Evolutionary conservation across 2,797 vertebrate genomes (phyloP), one percentile per base, ranked within the genome.

Genomic region (Varecia variegata): DNA sequence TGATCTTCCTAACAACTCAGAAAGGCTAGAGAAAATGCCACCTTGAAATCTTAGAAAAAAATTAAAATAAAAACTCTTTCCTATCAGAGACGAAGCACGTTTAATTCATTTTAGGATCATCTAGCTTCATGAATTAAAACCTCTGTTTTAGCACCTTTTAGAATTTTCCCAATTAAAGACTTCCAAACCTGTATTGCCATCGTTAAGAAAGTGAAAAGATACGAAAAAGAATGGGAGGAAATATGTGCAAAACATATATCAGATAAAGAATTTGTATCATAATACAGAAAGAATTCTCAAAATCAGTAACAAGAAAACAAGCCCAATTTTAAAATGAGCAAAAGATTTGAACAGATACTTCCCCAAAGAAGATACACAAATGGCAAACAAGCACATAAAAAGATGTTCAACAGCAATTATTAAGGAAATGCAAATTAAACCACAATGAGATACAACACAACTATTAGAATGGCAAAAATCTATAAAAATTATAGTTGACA

Each of bases 351-450:
- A 52, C 5, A 89, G 60, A 27, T 4, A 71, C 17, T 65, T 91
- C 35, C 38, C 21, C 27, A 40, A 87, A 74, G 30, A 74, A 50
- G 30, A 89, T 47, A 67, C 7, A 92, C 18, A 76, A 74, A 90
- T 52, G 30, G 30, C 25, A 65, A 70, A 54, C 40, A 62, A 85
- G 17, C 38, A 80, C 35, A 15, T n/a, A 47, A 79, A 92, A 88
- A 40, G 32, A 71, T 88, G 18, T 56, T 45, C 38, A 80, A 35
- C 17, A 10, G 65, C 86, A 50, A 43, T 85, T 68, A 65, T 50
- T 56, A 74, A 52, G 67, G 35, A 93, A 88, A 93, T 77, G 35
- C 18, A 95, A 88, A 95, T 45, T 58, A 90, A 65, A 93, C 62
- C 93, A 80, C 73, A 81, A 18, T 35, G 47, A 71, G 50, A 71